phyloP scores from a whole-genome alignment of 2,888 invertebrate species.

The Spodoptera littoralis region DNA sequence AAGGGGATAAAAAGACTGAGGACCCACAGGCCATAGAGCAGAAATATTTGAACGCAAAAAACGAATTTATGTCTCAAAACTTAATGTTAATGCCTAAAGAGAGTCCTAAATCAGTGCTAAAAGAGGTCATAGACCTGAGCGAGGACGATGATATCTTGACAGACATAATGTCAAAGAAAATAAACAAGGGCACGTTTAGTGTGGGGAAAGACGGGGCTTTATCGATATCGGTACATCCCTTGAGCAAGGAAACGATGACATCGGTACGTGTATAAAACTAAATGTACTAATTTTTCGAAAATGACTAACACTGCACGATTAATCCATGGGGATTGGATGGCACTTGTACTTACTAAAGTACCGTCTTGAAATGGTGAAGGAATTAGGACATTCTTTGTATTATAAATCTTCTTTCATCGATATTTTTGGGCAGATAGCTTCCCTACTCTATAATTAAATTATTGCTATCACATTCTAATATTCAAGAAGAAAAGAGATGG shows the following conservation, averaged over 20 bases:
- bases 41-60: conserved; percentile 85
- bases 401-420: too few species aligned
- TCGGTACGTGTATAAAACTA: conserved; percentile 77
- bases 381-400: too few species aligned
- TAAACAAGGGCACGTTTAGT: conserved; percentile 78
- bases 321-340: conserved; percentile 47
- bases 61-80: conserved; percentile 85
- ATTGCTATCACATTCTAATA: too few species aligned
- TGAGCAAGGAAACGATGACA: conserved; percentile 63
- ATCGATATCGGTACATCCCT: conserved; percentile 82
- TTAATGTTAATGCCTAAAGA: conserved; percentile 83
- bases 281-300: conserved; percentile 64
- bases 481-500: too few species aligned
- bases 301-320: conserved; percentile 57
- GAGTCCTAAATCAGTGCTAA: conserved; percentile 71
- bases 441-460: too few species aligned
- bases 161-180: conserved; percentile 77
- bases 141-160: conserved; percentile 77
- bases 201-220: conserved; percentile 83
- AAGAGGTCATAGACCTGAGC: conserved; percentile 82
- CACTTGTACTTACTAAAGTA: conserved; percentile 4
- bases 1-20: conserved; percentile 71
- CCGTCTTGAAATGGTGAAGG: too few species aligned
- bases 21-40: conserved; percentile 80
- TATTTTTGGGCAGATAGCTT: too few species aligned